A percentile compares a stretch with the other conserved stretches of the same genome.
Evolutionary conservation across 2,888 invertebrate genomes (phyloP).

Genomic region (Megastigmus dorsalis): DNA sequence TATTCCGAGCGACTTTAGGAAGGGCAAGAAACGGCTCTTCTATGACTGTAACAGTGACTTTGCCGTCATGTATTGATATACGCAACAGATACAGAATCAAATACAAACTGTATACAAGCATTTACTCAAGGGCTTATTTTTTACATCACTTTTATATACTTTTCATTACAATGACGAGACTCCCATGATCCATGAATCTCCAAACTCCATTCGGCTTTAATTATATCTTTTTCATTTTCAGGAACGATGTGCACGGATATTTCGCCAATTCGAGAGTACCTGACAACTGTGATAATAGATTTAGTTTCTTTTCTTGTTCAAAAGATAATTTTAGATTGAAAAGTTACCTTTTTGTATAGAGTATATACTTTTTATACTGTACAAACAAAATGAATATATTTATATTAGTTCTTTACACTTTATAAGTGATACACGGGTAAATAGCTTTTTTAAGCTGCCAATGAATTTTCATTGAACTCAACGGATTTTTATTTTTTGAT

Average conservation of each 20-base stretch:
- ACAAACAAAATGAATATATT: conserved; percentile 20
- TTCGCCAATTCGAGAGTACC: conserved; percentile 51
- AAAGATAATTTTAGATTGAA: not conserved
- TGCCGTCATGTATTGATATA: conserved; percentile 51
- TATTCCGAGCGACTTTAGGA: conserved; percentile 38
- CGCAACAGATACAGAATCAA: conserved; percentile 56
- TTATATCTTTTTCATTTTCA: conserved; percentile 52
- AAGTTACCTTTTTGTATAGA: conserved; percentile 23
- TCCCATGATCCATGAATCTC: conserved; percentile 53
- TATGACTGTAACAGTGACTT: conserved; percentile 53
- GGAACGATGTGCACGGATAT: conserved; percentile 48
- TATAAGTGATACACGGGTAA: too few relatives aligned
- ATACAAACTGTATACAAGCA: conserved; percentile 56
- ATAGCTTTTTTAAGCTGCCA: too few relatives aligned
- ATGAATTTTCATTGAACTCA: too few relatives aligned
- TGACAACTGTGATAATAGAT: conserved; percentile 54
- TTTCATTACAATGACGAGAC: conserved; percentile 52
- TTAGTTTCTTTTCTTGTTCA: conserved; percentile 18
- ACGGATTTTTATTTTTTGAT: too few relatives aligned
- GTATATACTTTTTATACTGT: conserved; percentile 37
- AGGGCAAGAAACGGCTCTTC: not conserved
- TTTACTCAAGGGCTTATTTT: conserved; percentile 51
- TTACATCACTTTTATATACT: conserved; percentile 49
- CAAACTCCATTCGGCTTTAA: conserved; percentile 47
- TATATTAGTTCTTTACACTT: conserved; percentile 17